Base-by-base conservation (phyloP, 2,113 vertebrate species). In the Nyctibius bracteatus region DNA sequence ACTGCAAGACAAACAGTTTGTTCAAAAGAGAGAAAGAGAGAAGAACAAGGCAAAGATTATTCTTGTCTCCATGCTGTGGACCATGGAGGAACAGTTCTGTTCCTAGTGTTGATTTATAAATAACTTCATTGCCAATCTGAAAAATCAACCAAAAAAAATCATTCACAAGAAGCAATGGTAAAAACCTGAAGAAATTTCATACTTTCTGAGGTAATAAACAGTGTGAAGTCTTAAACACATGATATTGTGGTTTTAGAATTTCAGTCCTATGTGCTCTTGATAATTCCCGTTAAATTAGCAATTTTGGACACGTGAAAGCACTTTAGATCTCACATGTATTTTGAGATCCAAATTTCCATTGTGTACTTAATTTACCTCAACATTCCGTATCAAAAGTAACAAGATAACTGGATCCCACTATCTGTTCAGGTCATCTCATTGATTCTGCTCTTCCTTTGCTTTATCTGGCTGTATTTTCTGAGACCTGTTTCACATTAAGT, bases 401-500 rank as follows among this genome's bases (percentile, higher is more conserved):
- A 31, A 80, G 35, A 63, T 35, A 83, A 49, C 12, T 67, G 43
- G 15, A 65, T 63, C 31, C 49, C n/a, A 39, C 54, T 73, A 46
- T 75, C 70, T 81, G 33, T 87, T 73, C 81, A 77, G 28, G 4
- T 70, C 55, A 54, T 70, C 70, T 94, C 74, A 87, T 33, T 86
- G 65, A 73, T 54, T 80, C 33, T 81, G 39, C 62, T 55, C 30
- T 67, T 88, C 24, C 28, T 91, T 68, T 92, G 63, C 43, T 94
- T 91, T 91, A 72, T 88, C 88, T 95, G 84, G 82, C 54, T 17
- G 2, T 39, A 25, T 66, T 88, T 96, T 85, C 63, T 0, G 0
- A 87, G 81, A 66, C 62, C 77, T 96, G 95, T 95, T 97, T 95
- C 75, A 46, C 35, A 95, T 90, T 91, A 97, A 70, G 33, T 37